Percentiles rank a stretch among this genome's conserved stretches.
phyloP scores from a whole-genome alignment of 2,888 invertebrate species.

The Heteropelma amictum region DNA sequence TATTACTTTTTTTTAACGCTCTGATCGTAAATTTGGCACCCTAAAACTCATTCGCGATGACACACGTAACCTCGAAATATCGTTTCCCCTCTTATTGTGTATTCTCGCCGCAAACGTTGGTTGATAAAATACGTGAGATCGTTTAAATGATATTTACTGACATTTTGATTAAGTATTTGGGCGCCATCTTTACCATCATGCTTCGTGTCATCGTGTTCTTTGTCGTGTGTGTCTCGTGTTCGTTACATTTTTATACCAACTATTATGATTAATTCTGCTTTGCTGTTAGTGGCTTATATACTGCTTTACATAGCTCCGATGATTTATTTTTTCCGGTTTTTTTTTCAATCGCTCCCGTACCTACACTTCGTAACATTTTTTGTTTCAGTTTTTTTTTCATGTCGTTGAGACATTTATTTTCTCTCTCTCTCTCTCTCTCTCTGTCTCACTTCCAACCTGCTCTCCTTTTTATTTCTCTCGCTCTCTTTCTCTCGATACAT shows the following conservation, averaged over 20 bases:
- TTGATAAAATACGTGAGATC: too few species aligned
- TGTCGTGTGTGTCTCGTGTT: neutral
- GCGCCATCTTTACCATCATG: slow-evolving; percentile 24
- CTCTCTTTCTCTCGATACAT: slow-evolving; percentile 19
- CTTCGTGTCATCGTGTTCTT: neutral
- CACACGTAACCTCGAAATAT: slow-evolving; percentile 15
- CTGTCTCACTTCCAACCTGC: neutral
- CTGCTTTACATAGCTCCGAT: slow-evolving; percentile 30
- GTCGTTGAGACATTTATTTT: slow-evolving; percentile 54
- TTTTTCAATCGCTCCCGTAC: slow-evolving; percentile 45
- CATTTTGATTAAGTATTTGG: neutral
- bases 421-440: slow-evolving; percentile 24
- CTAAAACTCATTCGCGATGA: neutral
- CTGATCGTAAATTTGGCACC: slow-evolving; percentile 20
- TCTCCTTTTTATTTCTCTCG: too few species aligned
- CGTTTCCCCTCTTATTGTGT: too few species aligned
- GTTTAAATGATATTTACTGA: neutral
- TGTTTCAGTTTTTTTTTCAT: slow-evolving; percentile 54
- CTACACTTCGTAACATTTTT: slow-evolving; percentile 32
- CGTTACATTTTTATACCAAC: slow-evolving; percentile 19
- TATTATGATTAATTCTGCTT: slow-evolving; percentile 17
- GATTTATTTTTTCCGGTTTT: slow-evolving; percentile 29
- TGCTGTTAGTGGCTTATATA: slow-evolving; percentile 3
- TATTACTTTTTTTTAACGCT: neutral
- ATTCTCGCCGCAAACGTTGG: too few species aligned